Percentiles rank a stretch among this genome's conserved stretches.
phyloP scores from a whole-genome alignment of 2,888 invertebrate species.

The Thera obeliscata region DNA sequence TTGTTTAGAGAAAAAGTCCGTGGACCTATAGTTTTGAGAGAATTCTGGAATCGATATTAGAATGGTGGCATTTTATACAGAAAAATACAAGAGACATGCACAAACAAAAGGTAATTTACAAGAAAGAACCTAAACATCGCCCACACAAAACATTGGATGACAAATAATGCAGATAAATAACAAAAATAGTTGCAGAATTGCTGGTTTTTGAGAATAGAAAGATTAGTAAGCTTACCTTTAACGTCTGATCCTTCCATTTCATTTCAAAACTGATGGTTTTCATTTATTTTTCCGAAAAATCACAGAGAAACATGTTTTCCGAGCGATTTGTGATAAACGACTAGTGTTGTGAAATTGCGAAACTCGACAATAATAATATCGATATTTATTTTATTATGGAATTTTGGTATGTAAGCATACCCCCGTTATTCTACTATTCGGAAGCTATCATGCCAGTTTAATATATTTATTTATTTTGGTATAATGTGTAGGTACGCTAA shows the following conservation, averaged over 20 bases:
- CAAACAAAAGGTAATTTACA: slow-evolving; percentile 74
- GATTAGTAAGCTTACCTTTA: slow-evolving; percentile 60
- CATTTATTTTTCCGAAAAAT: slow-evolving; percentile 49
- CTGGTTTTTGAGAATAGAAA: slow-evolving; percentile 3
- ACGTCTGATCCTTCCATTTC: slow-evolving; percentile 73
- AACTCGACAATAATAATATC: too few relatives aligned
- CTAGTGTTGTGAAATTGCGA: slow-evolving; percentile 31
- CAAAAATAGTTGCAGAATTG: slow-evolving; percentile 34
- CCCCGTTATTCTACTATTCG: too few relatives aligned
- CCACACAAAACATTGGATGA: slow-evolving; percentile 70
- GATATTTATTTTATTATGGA: too few relatives aligned
- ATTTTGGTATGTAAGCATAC: too few relatives aligned
- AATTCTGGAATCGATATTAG: neutral
- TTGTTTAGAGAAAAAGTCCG: neutral
- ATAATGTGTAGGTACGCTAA: too few relatives aligned
- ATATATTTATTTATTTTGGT: too few relatives aligned
- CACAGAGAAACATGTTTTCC: slow-evolving; percentile 43
- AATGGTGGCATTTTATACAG: slow-evolving; percentile 1
- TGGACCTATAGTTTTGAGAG: neutral
- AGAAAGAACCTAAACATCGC: slow-evolving; percentile 65
- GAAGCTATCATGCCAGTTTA: too few relatives aligned
- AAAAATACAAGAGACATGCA: slow-evolving; percentile 38
- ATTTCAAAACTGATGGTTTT: slow-evolving; percentile 60
- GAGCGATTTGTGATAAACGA: slow-evolving; percentile 44
- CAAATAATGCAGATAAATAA: slow-evolving; percentile 60